Base-by-base conservation (phyloP, 2,888 invertebrate species). In the Capitulum mitella region DNA sequence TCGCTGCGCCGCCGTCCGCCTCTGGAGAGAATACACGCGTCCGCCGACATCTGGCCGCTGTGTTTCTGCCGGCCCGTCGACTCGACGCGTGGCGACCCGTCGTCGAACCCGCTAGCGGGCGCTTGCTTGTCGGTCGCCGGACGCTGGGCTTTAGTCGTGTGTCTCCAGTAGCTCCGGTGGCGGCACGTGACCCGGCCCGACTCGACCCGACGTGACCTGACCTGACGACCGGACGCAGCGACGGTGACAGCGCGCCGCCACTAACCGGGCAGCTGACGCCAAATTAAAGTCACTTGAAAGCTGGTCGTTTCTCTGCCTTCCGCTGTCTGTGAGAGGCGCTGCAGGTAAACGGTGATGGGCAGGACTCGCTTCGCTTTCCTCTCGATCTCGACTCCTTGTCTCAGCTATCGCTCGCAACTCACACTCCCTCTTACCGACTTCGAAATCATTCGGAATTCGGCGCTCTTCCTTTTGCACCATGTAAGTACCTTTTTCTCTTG, bases 381-480 rank as follows among this genome's bases (percentile, higher is more conserved):
- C 34, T 64, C 10, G 58, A n/a, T 64, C 16, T 64, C 34, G 14
- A n/a, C 34, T 64, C 19, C 19, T 32, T 34, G n/a, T 58, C n/a
- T 58, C 58, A 14, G 10, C 58, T 58, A 5, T n/a, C 29, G 64
- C 64, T 64, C n/a, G 64, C 64, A 34, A 64, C 64, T 64, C n/a
- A 64, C 64, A 14, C 19, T 14, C 58, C 64, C 34, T 64, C 6
- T 16, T 16, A 0, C 34, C 34, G 34, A 29, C 43, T 40, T 37
- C 70, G 29, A 40, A 37, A 32, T 26, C 40, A 26, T 26, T 8
- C 16, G 37, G 10, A 3, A n/a, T 40, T 26, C 70, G 40, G 40
- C 64, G 64, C 26, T 40, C 40, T 70, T 32, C 70, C 40, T 40
- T 70, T 5, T 70, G 70, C 70, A 70, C 70, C 70, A 70, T 70